A percentile compares a stretch with the other conserved stretches of the same genome.
phyloP scores from a whole-genome alignment of 1,140 invertebrate genomes.

The Pachyrhynchus sulphureomaculatus region DNA sequence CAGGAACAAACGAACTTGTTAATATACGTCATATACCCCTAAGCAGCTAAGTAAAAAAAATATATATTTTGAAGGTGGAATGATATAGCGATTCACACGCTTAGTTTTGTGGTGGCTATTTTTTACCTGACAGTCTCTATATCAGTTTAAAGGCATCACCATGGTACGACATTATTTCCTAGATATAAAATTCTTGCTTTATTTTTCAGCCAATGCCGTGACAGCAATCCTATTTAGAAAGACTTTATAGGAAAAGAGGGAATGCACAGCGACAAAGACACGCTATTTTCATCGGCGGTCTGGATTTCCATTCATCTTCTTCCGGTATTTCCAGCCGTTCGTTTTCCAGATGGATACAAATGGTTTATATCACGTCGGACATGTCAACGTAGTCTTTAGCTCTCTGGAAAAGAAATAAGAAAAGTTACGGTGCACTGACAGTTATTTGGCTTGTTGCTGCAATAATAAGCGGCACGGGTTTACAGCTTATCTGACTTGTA shows the following conservation, averaged over 20 bases:
- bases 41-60: too few species aligned
- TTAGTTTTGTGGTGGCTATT: too few species aligned
- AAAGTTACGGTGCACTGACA: neutral
- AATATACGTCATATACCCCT: too few species aligned
- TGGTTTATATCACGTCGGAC: constrained; percentile 10
- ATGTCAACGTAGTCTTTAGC: constrained; percentile 12
- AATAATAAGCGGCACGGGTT: too few species aligned
- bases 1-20: too few species aligned
- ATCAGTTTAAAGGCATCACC: too few species aligned
- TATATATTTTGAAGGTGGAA: too few species aligned
- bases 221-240: constrained; percentile 3
- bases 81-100: too few species aligned
- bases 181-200: too few species aligned
- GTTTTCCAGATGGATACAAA: constrained; percentile 25
- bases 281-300: constrained; percentile 16
- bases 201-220: neutral
- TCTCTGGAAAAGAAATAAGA: neutral
- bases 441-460: neutral
- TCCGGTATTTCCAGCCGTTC: constrained; percentile 21
- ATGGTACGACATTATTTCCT: too few species aligned
- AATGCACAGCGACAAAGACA: neutral
- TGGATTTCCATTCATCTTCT: constrained; percentile 23
- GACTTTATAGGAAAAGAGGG: neutral
- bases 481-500: too few species aligned
- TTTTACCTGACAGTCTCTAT: too few species aligned